Evolutionary conservation across 2,797 vertebrate genomes (phyloP).

Genomic region (Phoeniculus purpureus): DNA sequence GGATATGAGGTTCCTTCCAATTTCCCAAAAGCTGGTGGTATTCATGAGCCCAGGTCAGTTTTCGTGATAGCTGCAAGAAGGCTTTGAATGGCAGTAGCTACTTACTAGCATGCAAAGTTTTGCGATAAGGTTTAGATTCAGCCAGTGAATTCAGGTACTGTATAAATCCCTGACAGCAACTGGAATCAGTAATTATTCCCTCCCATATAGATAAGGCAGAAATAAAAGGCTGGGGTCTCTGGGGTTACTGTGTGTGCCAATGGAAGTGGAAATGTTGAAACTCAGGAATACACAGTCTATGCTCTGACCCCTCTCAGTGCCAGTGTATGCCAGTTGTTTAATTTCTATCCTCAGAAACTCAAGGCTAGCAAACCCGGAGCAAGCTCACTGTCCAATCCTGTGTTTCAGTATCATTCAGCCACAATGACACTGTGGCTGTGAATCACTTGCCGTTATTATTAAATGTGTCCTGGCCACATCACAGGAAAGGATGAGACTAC

Average conservation of each 20-base stretch:
- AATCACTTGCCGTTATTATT: neutral
- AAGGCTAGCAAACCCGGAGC: neutral
- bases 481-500: neutral
- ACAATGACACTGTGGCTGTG: neutral
- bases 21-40: neutral
- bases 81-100: neutral
- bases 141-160: neutral
- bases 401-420: neutral
- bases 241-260: neutral
- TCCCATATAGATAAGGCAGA: neutral
- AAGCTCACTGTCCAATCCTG: neutral
- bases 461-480: neutral
- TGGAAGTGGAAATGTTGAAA: neutral
- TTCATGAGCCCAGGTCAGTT: neutral
- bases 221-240: neutral
- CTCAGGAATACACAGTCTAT: neutral
- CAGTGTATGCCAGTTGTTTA: neutral
- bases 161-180: neutral
- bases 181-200: neutral
- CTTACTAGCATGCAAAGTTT: neutral
- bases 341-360: neutral
- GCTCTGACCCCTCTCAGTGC: neutral
- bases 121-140: constrained; percentile 1
- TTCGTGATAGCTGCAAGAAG: neutral
- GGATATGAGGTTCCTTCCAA: neutral